Conservation (phyloP, 2,797 vertebrate genomes). For the Zalophus californianus region DNA sequence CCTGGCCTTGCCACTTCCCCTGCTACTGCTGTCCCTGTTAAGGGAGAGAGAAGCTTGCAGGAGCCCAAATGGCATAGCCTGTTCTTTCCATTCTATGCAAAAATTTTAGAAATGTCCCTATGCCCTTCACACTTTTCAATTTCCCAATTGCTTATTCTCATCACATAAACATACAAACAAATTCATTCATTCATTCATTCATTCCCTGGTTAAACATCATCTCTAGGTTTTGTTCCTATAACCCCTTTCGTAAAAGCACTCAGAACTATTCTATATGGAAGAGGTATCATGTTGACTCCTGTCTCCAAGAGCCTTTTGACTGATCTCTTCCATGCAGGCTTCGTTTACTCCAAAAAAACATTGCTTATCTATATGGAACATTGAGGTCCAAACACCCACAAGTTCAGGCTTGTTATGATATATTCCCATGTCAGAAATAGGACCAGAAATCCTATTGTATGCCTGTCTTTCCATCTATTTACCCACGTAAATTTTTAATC, state of each 20-base stretch:
- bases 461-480: not conserved
- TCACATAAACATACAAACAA: not conserved
- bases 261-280: not conserved
- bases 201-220: not conserved
- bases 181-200: not conserved
- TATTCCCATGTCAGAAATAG: not conserved
- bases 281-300: not conserved
- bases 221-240: not conserved
- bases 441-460: not conserved
- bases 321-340: not conserved
- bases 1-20: not conserved
- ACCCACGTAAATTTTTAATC: not conserved
- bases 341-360: not conserved
- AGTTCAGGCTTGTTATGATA: not conserved
- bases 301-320: not conserved
- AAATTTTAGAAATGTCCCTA: not conserved
- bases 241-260: not conserved
- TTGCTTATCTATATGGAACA: not conserved
- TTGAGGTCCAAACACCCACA: not conserved
- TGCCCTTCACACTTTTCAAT: not conserved
- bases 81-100: not conserved
- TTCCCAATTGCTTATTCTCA: not conserved
- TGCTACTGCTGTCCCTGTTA: not conserved
- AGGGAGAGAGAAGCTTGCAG: not conserved
- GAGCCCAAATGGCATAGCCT: not conserved